phyloP scores from a whole-genome alignment of 2,888 invertebrate species.

The Oscheius onirici region DNA sequence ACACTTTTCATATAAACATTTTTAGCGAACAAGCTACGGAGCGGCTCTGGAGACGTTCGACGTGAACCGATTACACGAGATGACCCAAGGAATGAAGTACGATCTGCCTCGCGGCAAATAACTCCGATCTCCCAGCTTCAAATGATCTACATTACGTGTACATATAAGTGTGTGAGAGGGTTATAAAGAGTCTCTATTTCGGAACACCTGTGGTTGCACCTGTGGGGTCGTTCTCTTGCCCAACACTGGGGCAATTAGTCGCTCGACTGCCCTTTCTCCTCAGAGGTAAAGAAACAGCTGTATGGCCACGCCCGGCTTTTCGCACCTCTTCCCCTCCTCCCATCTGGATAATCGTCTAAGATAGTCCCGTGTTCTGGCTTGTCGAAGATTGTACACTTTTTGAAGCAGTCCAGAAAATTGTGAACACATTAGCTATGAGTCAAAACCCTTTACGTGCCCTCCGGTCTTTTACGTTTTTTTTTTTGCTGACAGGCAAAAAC shows the following conservation, averaged over 20 bases:
- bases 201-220: neutral
- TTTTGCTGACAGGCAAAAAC: no score
- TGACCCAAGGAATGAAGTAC: constrained; percentile 56
- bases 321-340: neutral
- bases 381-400: neutral
- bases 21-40: constrained; percentile 20
- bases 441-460: no score
- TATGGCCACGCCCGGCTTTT: neutral
- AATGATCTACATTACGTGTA: constrained; percentile 18
- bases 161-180: constrained; percentile 12
- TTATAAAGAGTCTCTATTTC: constrained; percentile 22
- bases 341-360: neutral
- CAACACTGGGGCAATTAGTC: neutral
- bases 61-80: constrained; percentile 44
- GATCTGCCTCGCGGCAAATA: constrained; percentile 56
- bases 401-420: neutral
- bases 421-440: no score
- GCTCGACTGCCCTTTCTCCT: neutral
- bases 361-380: neutral
- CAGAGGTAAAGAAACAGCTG: neutral
- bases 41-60: constrained; percentile 55
- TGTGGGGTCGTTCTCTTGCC: neutral
- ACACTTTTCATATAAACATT: neutral
- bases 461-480: no score
- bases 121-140: constrained; percentile 17